These are phyloP conservation scores for Halocynthia aurantium DNA, from an alignment of 23 tunicate species.

Conservation along the genomic window DNA sequence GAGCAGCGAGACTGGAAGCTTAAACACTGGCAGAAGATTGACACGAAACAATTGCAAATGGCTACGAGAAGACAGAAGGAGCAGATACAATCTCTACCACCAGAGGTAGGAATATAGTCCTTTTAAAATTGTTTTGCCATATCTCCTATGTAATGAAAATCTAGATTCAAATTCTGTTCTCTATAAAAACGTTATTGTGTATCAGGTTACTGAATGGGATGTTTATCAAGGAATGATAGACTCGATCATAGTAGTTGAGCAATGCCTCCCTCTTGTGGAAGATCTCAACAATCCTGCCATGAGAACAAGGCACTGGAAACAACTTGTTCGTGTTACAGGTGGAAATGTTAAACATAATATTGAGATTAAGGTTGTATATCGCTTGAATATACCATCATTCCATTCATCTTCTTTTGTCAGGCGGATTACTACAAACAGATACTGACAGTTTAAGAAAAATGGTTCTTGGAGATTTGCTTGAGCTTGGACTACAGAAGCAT, in stretches of 20 bases:
- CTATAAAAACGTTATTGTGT: not conserved
- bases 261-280: slow-evolving; percentile 81
- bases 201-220: slow-evolving; percentile 86
- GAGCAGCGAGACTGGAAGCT: slow-evolving; percentile 86
- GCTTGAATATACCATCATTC: too few relatives aligned
- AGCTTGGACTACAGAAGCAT: slow-evolving; percentile 83
- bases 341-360: too few relatives aligned
- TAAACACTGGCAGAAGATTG: slow-evolving; percentile 93
- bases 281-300: slow-evolving; percentile 88
- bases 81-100: slow-evolving; percentile 51
- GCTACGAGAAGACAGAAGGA: slow-evolving; percentile 69
- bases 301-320: slow-evolving; percentile 96
- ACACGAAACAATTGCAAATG: slow-evolving; percentile 66
- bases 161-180: not conserved
- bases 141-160: too few relatives aligned
- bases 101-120: slow-evolving; percentile 36
- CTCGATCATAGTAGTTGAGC: slow-evolving; percentile 64
- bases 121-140: too few relatives aligned
- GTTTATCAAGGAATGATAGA: slow-evolving; percentile 74
- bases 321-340: slow-evolving; percentile 83
- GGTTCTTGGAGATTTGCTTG: slow-evolving; percentile 78
- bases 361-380: too few relatives aligned
- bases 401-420: slow-evolving; percentile 6
- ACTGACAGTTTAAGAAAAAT: slow-evolving; percentile 74
- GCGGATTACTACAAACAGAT: slow-evolving; percentile 89